Evolutionary conservation across 2,113 vertebrate species (phyloP).

Genomic region (Melozone crissalis): DNA sequence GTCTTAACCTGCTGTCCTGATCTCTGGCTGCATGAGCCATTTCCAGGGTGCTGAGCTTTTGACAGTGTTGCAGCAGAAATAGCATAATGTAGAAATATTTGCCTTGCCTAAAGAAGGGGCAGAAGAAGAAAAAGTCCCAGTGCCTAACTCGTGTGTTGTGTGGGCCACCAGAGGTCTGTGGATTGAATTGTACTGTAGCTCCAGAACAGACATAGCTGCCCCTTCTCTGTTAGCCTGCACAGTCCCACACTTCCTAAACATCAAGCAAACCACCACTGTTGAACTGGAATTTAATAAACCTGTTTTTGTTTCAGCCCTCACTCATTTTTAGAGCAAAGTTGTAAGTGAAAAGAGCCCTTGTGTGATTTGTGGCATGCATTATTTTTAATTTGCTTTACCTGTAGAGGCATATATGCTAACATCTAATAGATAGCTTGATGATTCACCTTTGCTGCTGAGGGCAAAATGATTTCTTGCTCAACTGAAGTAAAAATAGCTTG

Average conservation of each 20-base stretch:
- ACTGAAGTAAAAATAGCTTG: not conserved
- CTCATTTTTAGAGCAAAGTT: not conserved
- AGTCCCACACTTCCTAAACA: not conserved
- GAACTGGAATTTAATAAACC: not conserved
- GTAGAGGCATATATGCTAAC: not conserved
- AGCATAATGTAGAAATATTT: not conserved
- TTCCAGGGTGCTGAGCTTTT: not conserved
- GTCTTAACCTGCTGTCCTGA: not conserved
- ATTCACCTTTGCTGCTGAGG: conserved; percentile 9
- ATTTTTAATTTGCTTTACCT: conserved; percentile 12
- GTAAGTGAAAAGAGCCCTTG: not conserved
- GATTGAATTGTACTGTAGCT: not conserved
- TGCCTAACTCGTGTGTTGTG: fast-evolving
- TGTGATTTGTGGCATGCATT: not conserved
- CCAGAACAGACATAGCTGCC: not conserved
- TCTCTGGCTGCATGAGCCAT: not conserved
- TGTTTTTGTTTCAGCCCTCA: not conserved
- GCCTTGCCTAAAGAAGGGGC: not conserved
- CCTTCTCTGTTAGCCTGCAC: not conserved
- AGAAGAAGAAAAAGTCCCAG: not conserved
- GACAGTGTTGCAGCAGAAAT: not conserved
- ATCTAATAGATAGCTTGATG: not conserved
- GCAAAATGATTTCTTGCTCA: not conserved
- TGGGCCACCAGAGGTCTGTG: not conserved
- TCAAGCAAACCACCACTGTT: not conserved